These are phyloP conservation scores for Pogonocherus hispidulus DNA, from an alignment of 2,888 invertebrate species.

Conservation along the genomic window DNA sequence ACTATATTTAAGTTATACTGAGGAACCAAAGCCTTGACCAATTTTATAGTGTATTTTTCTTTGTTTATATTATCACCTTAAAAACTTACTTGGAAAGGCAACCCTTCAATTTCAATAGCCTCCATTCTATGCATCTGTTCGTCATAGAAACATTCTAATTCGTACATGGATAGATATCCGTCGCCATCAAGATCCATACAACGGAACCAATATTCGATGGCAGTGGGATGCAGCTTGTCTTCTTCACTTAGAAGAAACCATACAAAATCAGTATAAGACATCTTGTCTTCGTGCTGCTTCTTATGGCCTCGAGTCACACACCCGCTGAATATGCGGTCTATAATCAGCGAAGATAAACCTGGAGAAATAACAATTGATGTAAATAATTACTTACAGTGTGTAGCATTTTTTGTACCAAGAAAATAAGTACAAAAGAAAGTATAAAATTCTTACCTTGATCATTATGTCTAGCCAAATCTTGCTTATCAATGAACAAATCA, in stretches of 20 bases:
- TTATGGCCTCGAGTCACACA: slow-evolving; percentile 90
- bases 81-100: slow-evolving; percentile 89
- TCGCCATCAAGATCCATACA: slow-evolving; percentile 99
- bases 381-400: no score
- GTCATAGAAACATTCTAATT: slow-evolving; percentile 98
- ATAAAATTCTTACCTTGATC: slow-evolving; percentile 92
- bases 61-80: no score
- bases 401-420: no score
- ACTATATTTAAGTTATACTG: no score
- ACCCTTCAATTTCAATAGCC: slow-evolving; percentile 95
- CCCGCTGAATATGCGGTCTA: slow-evolving; percentile 97
- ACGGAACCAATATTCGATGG: slow-evolving; percentile 96
- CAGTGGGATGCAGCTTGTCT: slow-evolving; percentile 96
- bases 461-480: slow-evolving; percentile 94
- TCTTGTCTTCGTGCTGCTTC: slow-evolving; percentile 78
- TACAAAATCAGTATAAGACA: slow-evolving; percentile 99
- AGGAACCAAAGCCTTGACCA: no score
- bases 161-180: slow-evolving; percentile 97
- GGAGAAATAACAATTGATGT: slow-evolving; percentile 55
- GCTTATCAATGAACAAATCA: slow-evolving; percentile 94
- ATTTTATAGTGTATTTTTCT: no score
- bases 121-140: slow-evolving; percentile 99
- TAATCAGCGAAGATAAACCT: slow-evolving; percentile 97
- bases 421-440: no score
- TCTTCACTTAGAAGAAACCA: slow-evolving; percentile 99